These are phyloP conservation scores for Tachystola acroxantha DNA, from an alignment of 2,888 invertebrate genomes.

Conservation along the genomic window DNA sequence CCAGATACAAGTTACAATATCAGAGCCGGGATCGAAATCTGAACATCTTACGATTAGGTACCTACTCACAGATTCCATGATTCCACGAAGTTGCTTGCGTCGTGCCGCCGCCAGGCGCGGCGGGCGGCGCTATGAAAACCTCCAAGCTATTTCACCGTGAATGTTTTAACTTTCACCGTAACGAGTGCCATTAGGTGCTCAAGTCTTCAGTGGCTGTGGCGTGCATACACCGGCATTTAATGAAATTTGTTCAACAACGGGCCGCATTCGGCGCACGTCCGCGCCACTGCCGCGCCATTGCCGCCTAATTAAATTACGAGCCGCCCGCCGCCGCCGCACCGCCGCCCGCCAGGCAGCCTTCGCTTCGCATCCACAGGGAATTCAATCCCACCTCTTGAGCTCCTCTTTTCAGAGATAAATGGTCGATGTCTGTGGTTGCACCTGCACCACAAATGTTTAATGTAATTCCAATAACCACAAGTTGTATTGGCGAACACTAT, in stretches of 20 bases:
- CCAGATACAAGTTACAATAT: too few species aligned
- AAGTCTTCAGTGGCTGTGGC: constrained; percentile 9
- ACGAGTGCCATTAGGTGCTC: constrained; percentile 12
- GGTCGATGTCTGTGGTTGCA: not conserved
- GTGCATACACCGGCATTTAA: constrained; percentile 49
- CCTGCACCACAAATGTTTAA: not conserved
- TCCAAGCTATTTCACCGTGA: not conserved
- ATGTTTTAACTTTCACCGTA: constrained; percentile 2
- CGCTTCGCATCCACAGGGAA: constrained; percentile 20
- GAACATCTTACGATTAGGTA: too few species aligned
- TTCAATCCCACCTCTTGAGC: constrained; percentile 39
- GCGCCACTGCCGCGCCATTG: constrained; percentile 50
- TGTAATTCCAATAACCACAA: not conserved
- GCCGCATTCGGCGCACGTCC: constrained; percentile 64
- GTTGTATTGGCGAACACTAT: too few species aligned
- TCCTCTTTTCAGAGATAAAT: constrained; percentile 15
- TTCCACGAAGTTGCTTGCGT: too few species aligned
- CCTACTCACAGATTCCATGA: too few species aligned
- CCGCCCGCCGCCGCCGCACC: constrained; percentile 25
- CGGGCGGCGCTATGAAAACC: too few species aligned
- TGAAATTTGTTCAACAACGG: constrained; percentile 53
- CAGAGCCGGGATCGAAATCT: too few species aligned
- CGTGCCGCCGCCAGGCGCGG: too few species aligned
- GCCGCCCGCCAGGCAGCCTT: not conserved
- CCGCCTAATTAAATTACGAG: constrained; percentile 65